phyloP scores from a whole-genome alignment of 92 coral and sea anemone genomes.

The Phenganax marumi region DNA sequence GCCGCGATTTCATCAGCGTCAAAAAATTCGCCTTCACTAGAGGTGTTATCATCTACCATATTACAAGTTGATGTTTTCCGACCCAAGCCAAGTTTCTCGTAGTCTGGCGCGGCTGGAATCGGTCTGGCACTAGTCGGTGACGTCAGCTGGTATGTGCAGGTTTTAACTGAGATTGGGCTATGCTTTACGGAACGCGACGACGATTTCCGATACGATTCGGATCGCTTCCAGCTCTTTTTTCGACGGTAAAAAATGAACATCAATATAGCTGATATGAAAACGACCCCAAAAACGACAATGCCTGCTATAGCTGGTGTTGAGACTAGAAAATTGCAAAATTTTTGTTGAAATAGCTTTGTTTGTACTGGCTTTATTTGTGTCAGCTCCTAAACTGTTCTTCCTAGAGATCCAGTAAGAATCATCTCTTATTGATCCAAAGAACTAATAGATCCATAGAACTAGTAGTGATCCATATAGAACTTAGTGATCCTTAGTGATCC shows the following conservation, averaged over 20 bases:
- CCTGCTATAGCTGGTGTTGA: conserved; percentile 73
- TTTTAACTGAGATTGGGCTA: conserved; percentile 21
- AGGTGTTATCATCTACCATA: conserved; percentile 19
- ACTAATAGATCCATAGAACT: too few species aligned
- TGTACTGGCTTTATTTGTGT: too few species aligned
- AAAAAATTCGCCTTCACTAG: conserved; percentile 13
- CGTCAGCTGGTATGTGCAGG: conserved; percentile 21
- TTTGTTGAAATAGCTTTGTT: not conserved
- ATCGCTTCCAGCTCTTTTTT: conserved; percentile 45
- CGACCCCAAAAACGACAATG: conserved; percentile 57
- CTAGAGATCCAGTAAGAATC: too few species aligned
- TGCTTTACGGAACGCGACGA: conserved; percentile 33
- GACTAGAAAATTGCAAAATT: conserved; percentile 53
- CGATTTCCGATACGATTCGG: not conserved
- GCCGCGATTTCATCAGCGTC: not conserved
- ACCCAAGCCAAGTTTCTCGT: conserved; percentile 9
- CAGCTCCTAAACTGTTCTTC: too few species aligned
- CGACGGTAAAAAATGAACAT: conserved; percentile 62
- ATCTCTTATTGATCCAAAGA: too few species aligned
- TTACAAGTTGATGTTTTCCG: not conserved
- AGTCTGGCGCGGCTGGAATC: conserved; percentile 47
- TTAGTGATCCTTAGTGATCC: too few species aligned
- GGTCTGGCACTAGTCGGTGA: conserved; percentile 12
- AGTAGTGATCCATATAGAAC: too few species aligned
- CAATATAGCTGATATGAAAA: conserved; percentile 46